Evolutionary conservation across 2,888 invertebrate genomes (phyloP).

Genomic region (Asteroscopus sphinx): DNA sequence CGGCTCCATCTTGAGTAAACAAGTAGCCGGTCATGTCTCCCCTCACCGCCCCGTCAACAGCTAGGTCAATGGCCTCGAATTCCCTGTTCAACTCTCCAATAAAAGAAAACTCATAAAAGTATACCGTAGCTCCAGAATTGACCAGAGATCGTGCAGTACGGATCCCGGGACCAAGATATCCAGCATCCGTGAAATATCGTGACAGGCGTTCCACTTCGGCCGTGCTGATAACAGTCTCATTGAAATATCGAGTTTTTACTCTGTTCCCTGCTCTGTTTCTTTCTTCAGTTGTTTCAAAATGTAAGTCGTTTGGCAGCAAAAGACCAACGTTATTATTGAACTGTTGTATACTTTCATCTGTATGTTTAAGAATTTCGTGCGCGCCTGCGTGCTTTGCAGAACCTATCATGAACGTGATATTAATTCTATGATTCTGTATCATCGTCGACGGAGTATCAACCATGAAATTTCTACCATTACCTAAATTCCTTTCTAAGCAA

Average conservation of each 20-base stretch:
- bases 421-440: conserved; percentile 59
- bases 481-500: conserved; percentile 67
- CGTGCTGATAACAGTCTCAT: conserved; percentile 60
- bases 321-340: conserved; percentile 64
- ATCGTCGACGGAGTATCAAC: conserved; percentile 70
- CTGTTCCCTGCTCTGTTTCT: conserved; percentile 54
- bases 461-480: conserved; percentile 63
- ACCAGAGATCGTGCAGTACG: conserved; percentile 71
- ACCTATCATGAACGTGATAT: conserved; percentile 74
- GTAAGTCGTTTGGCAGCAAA: conserved; percentile 74
- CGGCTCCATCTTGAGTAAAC: conserved; percentile 71
- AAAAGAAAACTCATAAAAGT: conserved; percentile 89
- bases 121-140: conserved; percentile 80
- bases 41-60: conserved; percentile 83
- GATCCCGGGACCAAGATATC: conserved; percentile 73
- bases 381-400: conserved; percentile 75
- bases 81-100: conserved; percentile 84
- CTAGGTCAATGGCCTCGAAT: conserved; percentile 74
- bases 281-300: conserved; percentile 60
- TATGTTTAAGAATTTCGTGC: conserved; percentile 66
- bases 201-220: conserved; percentile 62
- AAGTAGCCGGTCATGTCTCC: conserved; percentile 89
- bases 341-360: conserved; percentile 57
- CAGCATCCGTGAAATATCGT: conserved; percentile 73
- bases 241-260: conserved; percentile 74